phyloP scores from a whole-genome alignment of 1,140 invertebrate species.

The Panulirus ornatus region DNA sequence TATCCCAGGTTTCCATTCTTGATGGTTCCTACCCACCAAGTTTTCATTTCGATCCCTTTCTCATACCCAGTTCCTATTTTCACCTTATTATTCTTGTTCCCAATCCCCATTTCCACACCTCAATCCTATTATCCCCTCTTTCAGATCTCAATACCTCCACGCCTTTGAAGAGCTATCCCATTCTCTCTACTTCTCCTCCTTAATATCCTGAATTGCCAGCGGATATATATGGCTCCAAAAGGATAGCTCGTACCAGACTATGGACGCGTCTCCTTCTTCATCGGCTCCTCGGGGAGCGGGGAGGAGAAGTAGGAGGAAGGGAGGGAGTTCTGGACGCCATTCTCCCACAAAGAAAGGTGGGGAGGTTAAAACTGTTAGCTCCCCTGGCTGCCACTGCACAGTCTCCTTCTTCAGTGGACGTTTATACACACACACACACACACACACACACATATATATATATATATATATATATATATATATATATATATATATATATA shows the following conservation, averaged over 20 bases:
- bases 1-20: too few relatives aligned
- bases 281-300: constrained; percentile 9
- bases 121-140: constrained; percentile 59
- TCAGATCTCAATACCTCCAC: constrained; percentile 48
- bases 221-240: constrained; percentile 40
- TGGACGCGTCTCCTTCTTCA: constrained; percentile 49
- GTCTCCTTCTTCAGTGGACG: too few relatives aligned
- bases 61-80: constrained; percentile 6
- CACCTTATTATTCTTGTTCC: neutral
- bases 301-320: neutral
- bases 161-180: constrained; percentile 33
- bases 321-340: neutral
- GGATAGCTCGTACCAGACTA: constrained; percentile 52
- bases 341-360: too few relatives aligned
- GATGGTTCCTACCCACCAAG: too few relatives aligned
- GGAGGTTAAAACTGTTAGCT: neutral
- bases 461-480: too few relatives aligned
- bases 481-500: too few relatives aligned
- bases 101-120: constrained; percentile 40
- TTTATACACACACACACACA: too few relatives aligned
- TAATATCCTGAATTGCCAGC: constrained; percentile 56
- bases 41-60: too few relatives aligned
- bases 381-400: too few relatives aligned
- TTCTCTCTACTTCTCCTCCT: constrained; percentile 35
- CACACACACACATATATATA: too few relatives aligned